Conservation (phyloP, 2,797 vertebrate genomes). For the Fistularia commersonii region DNA sequence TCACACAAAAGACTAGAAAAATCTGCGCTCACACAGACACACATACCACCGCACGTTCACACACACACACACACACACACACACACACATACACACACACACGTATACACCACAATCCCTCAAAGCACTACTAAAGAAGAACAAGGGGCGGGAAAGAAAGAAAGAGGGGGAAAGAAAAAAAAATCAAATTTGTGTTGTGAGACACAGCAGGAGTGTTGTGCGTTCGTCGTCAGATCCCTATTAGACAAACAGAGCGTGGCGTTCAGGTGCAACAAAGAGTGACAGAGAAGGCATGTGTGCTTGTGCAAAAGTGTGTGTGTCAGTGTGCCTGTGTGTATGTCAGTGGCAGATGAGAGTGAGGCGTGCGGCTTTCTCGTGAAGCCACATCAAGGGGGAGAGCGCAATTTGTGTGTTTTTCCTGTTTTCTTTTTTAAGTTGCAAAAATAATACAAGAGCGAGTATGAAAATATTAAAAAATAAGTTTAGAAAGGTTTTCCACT, state of each 20-base stretch:
- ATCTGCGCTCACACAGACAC: conserved; percentile 68
- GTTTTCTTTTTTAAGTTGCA: conserved; percentile 54
- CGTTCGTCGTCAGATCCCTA: conserved; percentile 67
- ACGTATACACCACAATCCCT: conserved; percentile 43
- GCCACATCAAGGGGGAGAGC: conserved; percentile 47
- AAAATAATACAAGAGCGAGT: conserved; percentile 54
- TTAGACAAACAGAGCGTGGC: conserved; percentile 72
- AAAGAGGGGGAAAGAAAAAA: conserved; percentile 13
- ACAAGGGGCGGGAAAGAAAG: conserved; percentile 28
- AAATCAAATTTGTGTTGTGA: conserved; percentile 67
- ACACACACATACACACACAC: conserved; percentile 41
- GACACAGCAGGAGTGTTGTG: conserved; percentile 70
- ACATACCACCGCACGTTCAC: conserved; percentile 50
- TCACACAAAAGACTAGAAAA: conserved; percentile 78
- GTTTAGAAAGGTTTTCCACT: conserved; percentile 40
- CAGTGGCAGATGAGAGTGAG: conserved; percentile 10
- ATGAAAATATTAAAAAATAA: conserved; percentile 24
- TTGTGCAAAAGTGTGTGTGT: background rate
- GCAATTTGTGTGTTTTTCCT: conserved; percentile 52
- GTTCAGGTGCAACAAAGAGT: conserved; percentile 68
- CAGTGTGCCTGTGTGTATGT: background rate
- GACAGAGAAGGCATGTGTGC: background rate
- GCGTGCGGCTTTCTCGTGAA: conserved; percentile 40
- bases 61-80: conserved; percentile 37
- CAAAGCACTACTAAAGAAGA: conserved; percentile 68